Evolutionary conservation across 2,888 invertebrate species (phyloP), one percentile per base, ranked within the genome.

Genomic region (Trachelus tabidus): DNA sequence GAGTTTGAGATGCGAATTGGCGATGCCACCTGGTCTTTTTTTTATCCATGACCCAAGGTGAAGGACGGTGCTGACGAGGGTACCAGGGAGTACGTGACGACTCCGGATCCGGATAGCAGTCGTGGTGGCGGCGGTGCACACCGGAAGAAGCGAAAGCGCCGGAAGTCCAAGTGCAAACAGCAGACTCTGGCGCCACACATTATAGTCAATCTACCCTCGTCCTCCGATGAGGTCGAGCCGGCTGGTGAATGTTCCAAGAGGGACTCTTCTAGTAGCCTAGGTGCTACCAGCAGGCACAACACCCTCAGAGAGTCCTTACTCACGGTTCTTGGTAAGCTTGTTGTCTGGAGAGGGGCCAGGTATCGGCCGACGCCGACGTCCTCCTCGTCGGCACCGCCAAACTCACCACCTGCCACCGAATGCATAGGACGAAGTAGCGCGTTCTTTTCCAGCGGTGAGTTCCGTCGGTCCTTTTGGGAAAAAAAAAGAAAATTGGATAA

Each of bases 251-350:
- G 89, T 80, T 89, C 90, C 37, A 90, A 88, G 69, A 85, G 90
- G 73, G 91, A 89, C 82, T 90, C 91, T 11, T 90, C 89, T 79
- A 89, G 89, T 81, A 91, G 91, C 77, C 82, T 91, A 73, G 92
- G 92, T 34, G 88, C 86, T 80, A 88, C 87, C 79, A 87, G 89
- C 76, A 90, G 92, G 81, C 93, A 92, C 83, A 91, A 90, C 81
- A 92, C 92, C 79, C 88, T 95, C 87, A 93, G 95, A 86, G 94
- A 94, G 90, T 95, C 95, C 83, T 93, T 95, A 88, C 93, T 95
- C 86, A 94, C 94, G 82, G 93, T 94, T 87, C 92, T 94, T 84
- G 94, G 94, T 86, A 94, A 94, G 91, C 92, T 94, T 89, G 94
- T 94, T 89, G 90, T 91, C 76, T 93, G 93, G 93, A 92, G 92